Percentiles rank a stretch among this genome's conserved stretches.
Evolutionary conservation across 2,888 invertebrate species (phyloP).

Genomic region (Alloplasta piceator): DNA sequence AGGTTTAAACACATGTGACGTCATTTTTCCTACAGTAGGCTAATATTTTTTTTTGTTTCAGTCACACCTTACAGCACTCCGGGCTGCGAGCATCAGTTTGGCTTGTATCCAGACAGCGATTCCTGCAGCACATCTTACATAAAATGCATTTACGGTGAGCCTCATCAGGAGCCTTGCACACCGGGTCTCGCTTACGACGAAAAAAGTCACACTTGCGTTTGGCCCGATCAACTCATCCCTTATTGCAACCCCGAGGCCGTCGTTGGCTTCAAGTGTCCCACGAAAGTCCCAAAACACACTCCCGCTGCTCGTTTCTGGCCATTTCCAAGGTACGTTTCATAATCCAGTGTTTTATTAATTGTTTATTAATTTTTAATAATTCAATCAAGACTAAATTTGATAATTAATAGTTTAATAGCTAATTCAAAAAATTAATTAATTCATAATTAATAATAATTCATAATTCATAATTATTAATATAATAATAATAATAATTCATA

Average conservation of each 20-base stretch:
- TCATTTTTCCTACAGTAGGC: not conserved
- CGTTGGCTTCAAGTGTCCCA: constrained; percentile 96
- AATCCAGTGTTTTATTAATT: not conserved
- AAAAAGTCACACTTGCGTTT: constrained; percentile 94
- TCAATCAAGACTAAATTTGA: too few relatives aligned
- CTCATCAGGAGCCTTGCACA: constrained; percentile 92
- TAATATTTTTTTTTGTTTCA: constrained; percentile 79
- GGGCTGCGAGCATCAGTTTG: constrained; percentile 95
- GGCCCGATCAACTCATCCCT: constrained; percentile 95
- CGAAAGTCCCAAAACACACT: constrained; percentile 91
- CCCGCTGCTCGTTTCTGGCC: constrained; percentile 96
- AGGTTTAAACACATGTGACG: too few relatives aligned
- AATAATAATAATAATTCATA: too few relatives aligned
- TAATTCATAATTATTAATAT: too few relatives aligned
- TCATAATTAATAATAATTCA: too few relatives aligned
- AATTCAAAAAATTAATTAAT: too few relatives aligned
- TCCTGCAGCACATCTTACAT: constrained; percentile 94
- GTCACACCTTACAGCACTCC: constrained; percentile 92
- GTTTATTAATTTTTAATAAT: not conserved
- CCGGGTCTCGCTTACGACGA: constrained; percentile 95
- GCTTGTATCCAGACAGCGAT: constrained; percentile 92
- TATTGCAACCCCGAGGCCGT: constrained; percentile 96
- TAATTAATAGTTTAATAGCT: too few relatives aligned
- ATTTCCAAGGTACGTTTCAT: constrained; percentile 87
- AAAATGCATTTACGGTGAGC: constrained; percentile 93